Conservation (phyloP, 2,113 vertebrate genomes). For the Paradoxurus hermaphroditus region DNA sequence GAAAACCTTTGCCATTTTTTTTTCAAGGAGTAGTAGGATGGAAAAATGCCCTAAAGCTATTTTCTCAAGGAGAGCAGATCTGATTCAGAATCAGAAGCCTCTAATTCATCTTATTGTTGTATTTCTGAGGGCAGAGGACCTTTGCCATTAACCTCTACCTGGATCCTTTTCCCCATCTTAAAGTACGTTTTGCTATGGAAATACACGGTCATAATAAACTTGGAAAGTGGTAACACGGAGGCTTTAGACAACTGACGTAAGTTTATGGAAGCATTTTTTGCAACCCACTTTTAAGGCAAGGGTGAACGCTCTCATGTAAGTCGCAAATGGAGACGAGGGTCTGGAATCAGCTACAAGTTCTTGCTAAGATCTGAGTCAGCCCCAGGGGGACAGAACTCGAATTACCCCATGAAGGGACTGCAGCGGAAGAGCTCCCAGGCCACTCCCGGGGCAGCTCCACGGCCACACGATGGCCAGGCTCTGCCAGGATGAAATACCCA, state of each 20-base stretch:
- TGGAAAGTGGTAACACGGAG: background rate
- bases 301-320: rapidly evolving
- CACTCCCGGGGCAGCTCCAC: background rate
- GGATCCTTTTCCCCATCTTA: constrained; percentile 41
- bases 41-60: background rate
- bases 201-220: background rate
- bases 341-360: constrained; percentile 12
- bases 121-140: constrained; percentile 36
- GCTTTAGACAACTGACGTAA: background rate
- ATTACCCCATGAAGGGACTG: background rate
- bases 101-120: constrained; percentile 17
- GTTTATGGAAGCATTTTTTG: background rate
- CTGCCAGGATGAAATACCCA: background rate
- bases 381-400: background rate
- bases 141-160: constrained; percentile 29
- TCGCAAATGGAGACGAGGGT: background rate
- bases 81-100: constrained; percentile 43
- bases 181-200: background rate
- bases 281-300: background rate
- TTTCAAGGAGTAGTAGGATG: background rate
- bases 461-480: background rate
- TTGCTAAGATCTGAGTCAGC: background rate
- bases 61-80: constrained; percentile 26
- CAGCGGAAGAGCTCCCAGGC: background rate
- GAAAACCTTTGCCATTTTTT: background rate